Conservation (phyloP, 2,113 vertebrate species). For the Procavia capensis region DNA sequence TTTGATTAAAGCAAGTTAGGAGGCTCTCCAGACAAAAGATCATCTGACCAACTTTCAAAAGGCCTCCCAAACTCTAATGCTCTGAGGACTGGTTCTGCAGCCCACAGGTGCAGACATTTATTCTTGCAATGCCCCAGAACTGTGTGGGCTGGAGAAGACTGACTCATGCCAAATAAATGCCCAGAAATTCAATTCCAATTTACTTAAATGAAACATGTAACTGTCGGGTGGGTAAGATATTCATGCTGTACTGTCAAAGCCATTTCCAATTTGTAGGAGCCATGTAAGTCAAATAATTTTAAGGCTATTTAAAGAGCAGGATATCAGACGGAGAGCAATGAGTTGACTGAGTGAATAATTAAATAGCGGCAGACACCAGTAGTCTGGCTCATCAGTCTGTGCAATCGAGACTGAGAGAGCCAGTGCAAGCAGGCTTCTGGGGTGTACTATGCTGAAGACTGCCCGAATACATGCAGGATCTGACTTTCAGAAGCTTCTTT, state of each 20-base stretch:
- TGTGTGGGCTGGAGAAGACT: background rate
- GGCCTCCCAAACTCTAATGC: background rate
- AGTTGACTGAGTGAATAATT: background rate
- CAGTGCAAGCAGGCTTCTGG: background rate
- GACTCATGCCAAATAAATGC: background rate
- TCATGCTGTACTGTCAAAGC: background rate
- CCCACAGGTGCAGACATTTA: background rate
- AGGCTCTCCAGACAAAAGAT: background rate
- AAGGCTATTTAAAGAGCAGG: background rate
- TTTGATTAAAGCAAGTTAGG: background rate
- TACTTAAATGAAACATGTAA: background rate
- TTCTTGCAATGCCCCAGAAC: background rate
- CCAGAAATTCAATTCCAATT: background rate
- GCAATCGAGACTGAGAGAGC: background rate
- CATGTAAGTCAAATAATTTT: conserved; percentile 11
- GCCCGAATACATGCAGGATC: background rate
- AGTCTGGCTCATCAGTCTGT: background rate
- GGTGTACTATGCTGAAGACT: background rate
- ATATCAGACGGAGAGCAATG: background rate
- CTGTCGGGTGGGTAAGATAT: background rate
- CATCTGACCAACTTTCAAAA: background rate
- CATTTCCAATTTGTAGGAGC: background rate
- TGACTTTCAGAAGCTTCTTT: conserved; percentile 20
- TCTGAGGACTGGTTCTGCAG: background rate
- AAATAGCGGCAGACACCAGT: background rate